These are phyloP conservation scores for Nebria ingens DNA, from an alignment of 1,140 invertebrate genomes.

Conservation along the genomic window DNA sequence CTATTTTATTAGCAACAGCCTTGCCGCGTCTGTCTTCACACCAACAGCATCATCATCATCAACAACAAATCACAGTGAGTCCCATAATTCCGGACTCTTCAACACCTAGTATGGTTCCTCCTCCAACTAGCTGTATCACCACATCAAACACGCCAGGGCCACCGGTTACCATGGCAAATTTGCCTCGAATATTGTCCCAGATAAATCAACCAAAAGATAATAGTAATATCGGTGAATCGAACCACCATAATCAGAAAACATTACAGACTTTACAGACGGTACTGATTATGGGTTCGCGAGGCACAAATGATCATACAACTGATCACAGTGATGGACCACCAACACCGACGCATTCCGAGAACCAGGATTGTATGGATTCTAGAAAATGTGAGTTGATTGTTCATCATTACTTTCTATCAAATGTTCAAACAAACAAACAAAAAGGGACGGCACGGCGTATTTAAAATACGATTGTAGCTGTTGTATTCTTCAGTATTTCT, in stretches of 20 bases:
- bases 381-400: conserved; percentile 40
- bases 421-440: not conserved
- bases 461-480: not conserved
- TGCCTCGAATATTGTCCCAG: conserved; percentile 43
- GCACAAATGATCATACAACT: conserved; percentile 23
- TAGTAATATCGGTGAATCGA: conserved; percentile 34
- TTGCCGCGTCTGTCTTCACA: conserved; percentile 55
- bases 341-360: conserved; percentile 59
- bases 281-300: conserved; percentile 39
- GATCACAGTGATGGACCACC: conserved; percentile 54
- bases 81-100: conserved; percentile 8
- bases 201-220: conserved; percentile 14
- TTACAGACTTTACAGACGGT: conserved; percentile 44
- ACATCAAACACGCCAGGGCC: conserved; percentile 44
- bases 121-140: conserved; percentile 26
- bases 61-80: conserved; percentile 13
- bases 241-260: conserved; percentile 42
- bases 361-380: conserved; percentile 48
- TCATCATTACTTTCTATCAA: not conserved
- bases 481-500: not conserved
- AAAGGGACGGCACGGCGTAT: too few relatives aligned
- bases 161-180: conserved; percentile 39
- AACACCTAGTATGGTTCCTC: conserved; percentile 32
- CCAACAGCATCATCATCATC: conserved; percentile 20
- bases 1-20: conserved; percentile 53